These are phyloP conservation scores for Pomacea canaliculata DNA, from an alignment of 2,888 invertebrate species.

Conservation along the genomic window DNA sequence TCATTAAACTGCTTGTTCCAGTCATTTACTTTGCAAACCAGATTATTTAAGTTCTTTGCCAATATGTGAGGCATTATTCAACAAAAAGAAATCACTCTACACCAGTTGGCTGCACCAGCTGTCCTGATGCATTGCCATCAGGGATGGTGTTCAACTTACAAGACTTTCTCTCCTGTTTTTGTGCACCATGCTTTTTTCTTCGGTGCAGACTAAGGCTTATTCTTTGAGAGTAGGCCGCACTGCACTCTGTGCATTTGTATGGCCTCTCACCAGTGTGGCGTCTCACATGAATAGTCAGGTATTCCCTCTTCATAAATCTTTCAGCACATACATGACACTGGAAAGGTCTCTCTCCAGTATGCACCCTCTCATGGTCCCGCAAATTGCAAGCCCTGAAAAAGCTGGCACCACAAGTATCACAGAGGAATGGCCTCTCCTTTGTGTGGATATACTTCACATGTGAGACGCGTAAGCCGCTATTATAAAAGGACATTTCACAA, in stretches of 20 bases:
- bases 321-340: too few relatives aligned
- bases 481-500: constrained; percentile 6
- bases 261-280: constrained; percentile 12
- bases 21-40: too few relatives aligned
- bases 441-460: constrained; percentile 12
- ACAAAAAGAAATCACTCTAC: too few relatives aligned
- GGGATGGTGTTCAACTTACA: too few relatives aligned
- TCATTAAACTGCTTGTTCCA: too few relatives aligned
- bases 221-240: constrained; percentile 14
- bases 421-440: constrained; percentile 11
- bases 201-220: constrained; percentile 12
- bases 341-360: constrained; percentile 7
- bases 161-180: not conserved
- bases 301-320: too few relatives aligned
- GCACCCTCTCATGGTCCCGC: constrained; percentile 10
- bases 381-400: constrained; percentile 8
- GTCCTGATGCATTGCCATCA: too few relatives aligned
- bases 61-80: too few relatives aligned
- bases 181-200: constrained; percentile 10
- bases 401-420: constrained; percentile 18
- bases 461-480: constrained; percentile 4
- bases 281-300: too few relatives aligned
- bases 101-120: too few relatives aligned
- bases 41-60: too few relatives aligned
- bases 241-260: constrained; percentile 11